Conservation (phyloP, 2,113 vertebrate genomes). For the Pygathrix nemaeus region DNA sequence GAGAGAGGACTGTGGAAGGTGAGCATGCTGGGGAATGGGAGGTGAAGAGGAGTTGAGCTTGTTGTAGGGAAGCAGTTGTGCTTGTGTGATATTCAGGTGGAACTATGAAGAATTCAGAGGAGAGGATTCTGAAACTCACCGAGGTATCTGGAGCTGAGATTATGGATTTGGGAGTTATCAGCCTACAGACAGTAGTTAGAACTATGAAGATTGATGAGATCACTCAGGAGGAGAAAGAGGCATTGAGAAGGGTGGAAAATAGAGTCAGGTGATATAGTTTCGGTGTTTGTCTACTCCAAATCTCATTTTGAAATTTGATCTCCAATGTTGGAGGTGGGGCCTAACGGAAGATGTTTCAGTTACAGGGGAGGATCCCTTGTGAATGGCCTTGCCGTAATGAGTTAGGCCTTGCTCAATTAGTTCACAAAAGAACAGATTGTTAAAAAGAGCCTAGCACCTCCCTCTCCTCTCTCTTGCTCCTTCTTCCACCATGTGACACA, state of each 20-base stretch:
- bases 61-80: neutral
- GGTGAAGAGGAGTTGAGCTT: neutral
- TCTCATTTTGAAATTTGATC: neutral
- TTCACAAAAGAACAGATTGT: neutral
- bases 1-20: neutral
- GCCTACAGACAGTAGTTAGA: neutral
- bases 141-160: neutral
- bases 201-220: neutral
- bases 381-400: no score
- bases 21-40: neutral
- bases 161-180: neutral
- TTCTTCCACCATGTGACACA: neutral
- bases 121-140: neutral
- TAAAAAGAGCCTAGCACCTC: neutral
- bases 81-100: neutral
- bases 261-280: neutral
- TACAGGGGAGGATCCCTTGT: neutral
- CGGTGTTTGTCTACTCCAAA: neutral
- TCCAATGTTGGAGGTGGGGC: neutral
- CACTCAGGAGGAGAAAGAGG: neutral
- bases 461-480: neutral
- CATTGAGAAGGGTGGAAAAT: neutral
- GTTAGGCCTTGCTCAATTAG: no score
- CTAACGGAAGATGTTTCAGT: neutral
- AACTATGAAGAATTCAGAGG: accelerated